Evolutionary conservation across 2,797 vertebrate species (phyloP).

Genomic region (Mormyrops boulengeri): DNA sequence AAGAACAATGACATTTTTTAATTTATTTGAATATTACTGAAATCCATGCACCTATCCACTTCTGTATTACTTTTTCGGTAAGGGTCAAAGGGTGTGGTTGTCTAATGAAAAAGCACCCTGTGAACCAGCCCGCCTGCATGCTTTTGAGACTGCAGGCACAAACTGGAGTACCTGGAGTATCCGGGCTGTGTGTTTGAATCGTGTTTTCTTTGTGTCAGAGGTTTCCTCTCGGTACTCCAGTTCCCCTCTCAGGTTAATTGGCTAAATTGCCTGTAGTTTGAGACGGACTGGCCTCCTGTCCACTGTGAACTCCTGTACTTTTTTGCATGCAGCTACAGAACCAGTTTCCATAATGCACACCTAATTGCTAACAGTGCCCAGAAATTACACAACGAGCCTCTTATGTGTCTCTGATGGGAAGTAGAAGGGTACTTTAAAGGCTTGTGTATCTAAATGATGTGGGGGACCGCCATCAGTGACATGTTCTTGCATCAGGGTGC

Average conservation of each 20-base stretch:
- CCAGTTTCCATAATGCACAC: not conserved
- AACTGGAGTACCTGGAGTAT: not conserved
- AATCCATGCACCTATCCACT: not conserved
- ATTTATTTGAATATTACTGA: not conserved
- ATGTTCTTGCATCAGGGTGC: not conserved
- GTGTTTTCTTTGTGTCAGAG: not conserved
- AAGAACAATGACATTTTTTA: not conserved
- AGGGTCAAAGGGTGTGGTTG: not conserved
- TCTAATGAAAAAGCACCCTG: not conserved
- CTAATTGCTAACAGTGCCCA: not conserved
- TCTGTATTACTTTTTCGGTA: not conserved
- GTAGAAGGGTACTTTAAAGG: not conserved
- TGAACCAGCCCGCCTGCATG: not conserved
- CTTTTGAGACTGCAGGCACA: not conserved
- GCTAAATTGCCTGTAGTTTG: not conserved
- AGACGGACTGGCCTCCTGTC: not conserved
- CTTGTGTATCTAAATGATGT: not conserved
- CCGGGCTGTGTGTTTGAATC: not conserved
- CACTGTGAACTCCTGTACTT: not conserved
- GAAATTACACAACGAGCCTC: not conserved
- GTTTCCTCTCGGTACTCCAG: not conserved
- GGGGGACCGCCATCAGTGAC: not conserved
- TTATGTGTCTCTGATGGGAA: not conserved
- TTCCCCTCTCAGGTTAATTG: not conserved
- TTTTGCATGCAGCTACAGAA: not conserved